Base-by-base conservation (phyloP, 2,797 vertebrate species). In the Pseudotriccus pelzelni region DNA sequence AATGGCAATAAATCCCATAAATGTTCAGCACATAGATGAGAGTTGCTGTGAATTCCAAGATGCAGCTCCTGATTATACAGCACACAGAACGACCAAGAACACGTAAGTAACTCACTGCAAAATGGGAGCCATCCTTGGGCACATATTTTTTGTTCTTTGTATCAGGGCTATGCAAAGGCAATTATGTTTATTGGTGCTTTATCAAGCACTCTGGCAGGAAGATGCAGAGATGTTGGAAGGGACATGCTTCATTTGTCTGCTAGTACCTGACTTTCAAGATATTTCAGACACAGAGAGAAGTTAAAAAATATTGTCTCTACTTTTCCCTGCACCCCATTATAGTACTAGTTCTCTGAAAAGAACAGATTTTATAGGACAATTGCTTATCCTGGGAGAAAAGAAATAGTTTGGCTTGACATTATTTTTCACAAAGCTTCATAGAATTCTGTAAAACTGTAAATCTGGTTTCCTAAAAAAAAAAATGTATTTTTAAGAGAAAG, bases 101-200 rank as follows among this genome's bases (percentile, higher is more conserved):
- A 3, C 47, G 10, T 73, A 83, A 92, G 80, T 73, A 91, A 83
- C 44, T 87, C 75, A 23, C 17, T 86, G 46, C 62, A 92, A 93
- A 95, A 80, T 72, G 34, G 18, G 21, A 93, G 20, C 37, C 58
- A 27, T 77, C 64, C 20, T 82, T 60, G 34, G n/a, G 41, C 49
- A 81, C 74, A 62, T 77, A 72, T 81, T 79, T 95, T 93, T 81
- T 53, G 32, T 21, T 36, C 24, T 91, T 93, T 93, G 32, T 69
- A 86, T 76, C 39, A 81, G 30, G 43, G 28, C 73, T 87, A 58
- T 87, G 67, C 41, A 90, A 79, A 90, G 66, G 55, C 89, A 96
- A 90, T 94, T 93, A 92, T 36, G 59, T 83, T 94, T 94, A 93
- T 96, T 95, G 89, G 64, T 93, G 69, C 77, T 95, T 94, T 89